These are phyloP conservation scores for Rutpela maculata DNA, from an alignment of 2,888 invertebrate species.

Conservation along the genomic window DNA sequence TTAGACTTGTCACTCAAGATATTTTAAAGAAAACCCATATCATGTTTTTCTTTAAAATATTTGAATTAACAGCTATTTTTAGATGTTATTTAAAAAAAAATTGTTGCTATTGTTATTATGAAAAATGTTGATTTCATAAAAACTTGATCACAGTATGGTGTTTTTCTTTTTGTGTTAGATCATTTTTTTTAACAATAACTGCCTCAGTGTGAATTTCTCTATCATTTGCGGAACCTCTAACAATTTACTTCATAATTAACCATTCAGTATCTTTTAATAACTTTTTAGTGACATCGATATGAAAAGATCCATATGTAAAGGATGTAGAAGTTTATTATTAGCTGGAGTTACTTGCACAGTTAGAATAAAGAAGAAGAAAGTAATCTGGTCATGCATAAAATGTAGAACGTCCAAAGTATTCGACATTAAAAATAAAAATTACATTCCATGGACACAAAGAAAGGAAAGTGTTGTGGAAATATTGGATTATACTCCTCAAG, in stretches of 20 bases:
- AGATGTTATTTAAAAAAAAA: no score
- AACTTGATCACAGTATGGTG: no score
- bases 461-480: slow-evolving; percentile 72
- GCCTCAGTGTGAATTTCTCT: no score
- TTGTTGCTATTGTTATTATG: no score
- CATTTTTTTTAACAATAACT: no score
- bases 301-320: slow-evolving; percentile 76
- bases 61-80: no score
- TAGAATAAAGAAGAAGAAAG: slow-evolving; percentile 73
- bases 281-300: slow-evolving; percentile 74
- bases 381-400: slow-evolving; percentile 73
- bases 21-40: neutral
- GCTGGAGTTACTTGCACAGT: slow-evolving; percentile 76
- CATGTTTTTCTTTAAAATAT: no score
- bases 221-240: no score
- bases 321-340: slow-evolving; percentile 74
- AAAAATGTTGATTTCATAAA: no score
- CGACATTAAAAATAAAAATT: slow-evolving; percentile 67
- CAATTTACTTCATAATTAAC: no score
- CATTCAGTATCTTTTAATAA: slow-evolving; percentile 13
- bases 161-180: no score
- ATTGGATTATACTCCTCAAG: slow-evolving; percentile 69
- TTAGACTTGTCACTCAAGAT: neutral
- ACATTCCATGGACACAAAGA: slow-evolving; percentile 73
- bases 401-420: slow-evolving; percentile 72